Conservation (phyloP, 2,797 vertebrate genomes). For the Buphagus erythrorhynchus region DNA sequence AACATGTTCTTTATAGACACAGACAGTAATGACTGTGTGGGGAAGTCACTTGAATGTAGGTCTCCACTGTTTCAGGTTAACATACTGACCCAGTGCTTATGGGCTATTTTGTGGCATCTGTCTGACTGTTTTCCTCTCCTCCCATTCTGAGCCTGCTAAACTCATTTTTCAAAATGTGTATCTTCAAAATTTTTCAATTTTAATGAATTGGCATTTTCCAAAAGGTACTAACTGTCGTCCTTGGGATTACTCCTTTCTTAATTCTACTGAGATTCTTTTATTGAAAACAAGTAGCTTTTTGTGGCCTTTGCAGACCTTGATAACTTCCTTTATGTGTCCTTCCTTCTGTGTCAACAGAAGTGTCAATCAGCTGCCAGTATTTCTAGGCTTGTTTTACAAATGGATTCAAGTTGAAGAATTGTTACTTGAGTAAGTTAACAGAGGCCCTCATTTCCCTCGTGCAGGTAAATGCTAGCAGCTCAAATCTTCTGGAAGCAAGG, state of each 20-base stretch:
- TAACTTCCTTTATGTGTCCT: not conserved
- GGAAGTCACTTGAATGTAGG: fast-evolving
- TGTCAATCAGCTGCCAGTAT: not conserved
- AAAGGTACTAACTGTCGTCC: not conserved
- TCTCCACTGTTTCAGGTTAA: not conserved
- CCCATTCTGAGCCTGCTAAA: not conserved
- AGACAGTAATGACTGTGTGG: not conserved
- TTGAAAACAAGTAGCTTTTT: not conserved
- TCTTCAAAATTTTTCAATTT: not conserved
- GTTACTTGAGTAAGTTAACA: not conserved
- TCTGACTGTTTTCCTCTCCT: not conserved
- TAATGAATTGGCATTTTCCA: not conserved
- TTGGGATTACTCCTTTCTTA: not conserved
- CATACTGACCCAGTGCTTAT: not conserved
- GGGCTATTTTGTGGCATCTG: not conserved
- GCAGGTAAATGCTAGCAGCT: not conserved
- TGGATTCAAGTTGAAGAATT: not conserved
- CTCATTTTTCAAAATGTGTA: not conserved
- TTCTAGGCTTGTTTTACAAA: not conserved
- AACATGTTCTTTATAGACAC: fast-evolving
- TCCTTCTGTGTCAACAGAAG: not conserved
- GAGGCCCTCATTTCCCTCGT: not conserved
- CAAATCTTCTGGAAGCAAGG: not conserved
- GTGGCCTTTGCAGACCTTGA: not conserved
- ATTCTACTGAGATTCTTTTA: not conserved